phyloP scores from a whole-genome alignment of 2,113 vertebrate species.

The Brachypteracias leptosomus region DNA sequence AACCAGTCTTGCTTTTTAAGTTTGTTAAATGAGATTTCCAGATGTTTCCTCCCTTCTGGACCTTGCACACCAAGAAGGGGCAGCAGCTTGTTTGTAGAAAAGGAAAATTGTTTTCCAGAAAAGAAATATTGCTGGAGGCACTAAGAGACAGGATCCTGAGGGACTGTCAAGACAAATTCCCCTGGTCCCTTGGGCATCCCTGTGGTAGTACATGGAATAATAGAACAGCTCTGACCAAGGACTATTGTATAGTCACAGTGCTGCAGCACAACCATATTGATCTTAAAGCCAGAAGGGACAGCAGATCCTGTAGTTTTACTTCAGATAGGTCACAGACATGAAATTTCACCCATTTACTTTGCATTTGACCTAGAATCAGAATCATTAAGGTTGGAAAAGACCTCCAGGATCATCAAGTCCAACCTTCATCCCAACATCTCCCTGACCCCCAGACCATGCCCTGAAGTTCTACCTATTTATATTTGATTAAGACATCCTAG shows the following conservation, averaged over 20 bases:
- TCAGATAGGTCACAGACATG: neutral
- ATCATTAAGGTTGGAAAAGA: too few relatives aligned
- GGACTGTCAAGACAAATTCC: neutral
- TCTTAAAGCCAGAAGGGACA: neutral
- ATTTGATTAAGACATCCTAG: neutral
- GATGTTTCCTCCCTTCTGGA: neutral
- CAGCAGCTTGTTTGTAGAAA: neutral
- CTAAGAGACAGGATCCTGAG: neutral
- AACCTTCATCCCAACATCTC: too few relatives aligned
- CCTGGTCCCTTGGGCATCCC: neutral
- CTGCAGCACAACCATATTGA: neutral
- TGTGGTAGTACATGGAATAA: neutral
- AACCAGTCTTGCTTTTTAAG: neutral
- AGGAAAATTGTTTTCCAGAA: neutral
- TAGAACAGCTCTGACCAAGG: neutral
- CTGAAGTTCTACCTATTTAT: neutral
- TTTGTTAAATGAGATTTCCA: slow-evolving; percentile 50
- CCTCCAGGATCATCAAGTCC: too few relatives aligned
- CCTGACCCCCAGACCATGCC: too few relatives aligned
- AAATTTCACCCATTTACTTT: neutral
- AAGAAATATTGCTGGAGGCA: neutral
- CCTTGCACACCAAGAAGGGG: neutral
- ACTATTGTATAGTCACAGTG: neutral
- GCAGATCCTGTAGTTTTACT: neutral
- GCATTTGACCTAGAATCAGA: neutral